Conservation (phyloP, 2,888 invertebrate genomes). For the Nudaria mundana region DNA sequence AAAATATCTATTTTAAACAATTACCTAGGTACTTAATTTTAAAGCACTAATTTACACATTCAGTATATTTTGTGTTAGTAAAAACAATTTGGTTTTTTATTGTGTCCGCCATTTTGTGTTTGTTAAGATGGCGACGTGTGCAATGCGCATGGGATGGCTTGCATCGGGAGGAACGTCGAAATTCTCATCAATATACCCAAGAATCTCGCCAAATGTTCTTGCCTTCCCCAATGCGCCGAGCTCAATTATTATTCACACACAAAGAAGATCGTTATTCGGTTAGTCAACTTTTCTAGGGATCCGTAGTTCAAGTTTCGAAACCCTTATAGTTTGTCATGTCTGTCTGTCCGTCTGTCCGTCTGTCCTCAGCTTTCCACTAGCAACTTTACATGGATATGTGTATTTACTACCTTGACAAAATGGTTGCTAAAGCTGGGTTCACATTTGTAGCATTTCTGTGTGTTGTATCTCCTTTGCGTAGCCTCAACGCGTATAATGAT, state of each 20-base stretch:
- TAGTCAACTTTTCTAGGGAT: conserved; percentile 28
- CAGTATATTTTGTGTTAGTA: background rate
- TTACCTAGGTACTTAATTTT: background rate
- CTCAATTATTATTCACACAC: conserved; percentile 76
- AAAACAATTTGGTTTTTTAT: background rate
- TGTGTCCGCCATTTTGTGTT: conserved; percentile 9
- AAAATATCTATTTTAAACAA: background rate
- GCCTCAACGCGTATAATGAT: too few relatives aligned
- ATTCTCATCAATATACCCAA: conserved; percentile 75
- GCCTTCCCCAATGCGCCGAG: conserved; percentile 73
- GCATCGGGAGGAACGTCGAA: conserved; percentile 75
- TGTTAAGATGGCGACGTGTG: conserved; percentile 72
- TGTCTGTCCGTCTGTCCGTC: too few relatives aligned
- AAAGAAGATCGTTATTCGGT: conserved; percentile 74
- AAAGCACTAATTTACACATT: background rate
- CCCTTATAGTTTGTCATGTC: too few relatives aligned
- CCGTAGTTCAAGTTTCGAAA: too few relatives aligned
- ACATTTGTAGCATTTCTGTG: too few relatives aligned
- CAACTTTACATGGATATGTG: too few relatives aligned
- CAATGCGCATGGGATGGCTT: conserved; percentile 77
- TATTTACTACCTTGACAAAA: too few relatives aligned
- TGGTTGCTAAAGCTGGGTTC: too few relatives aligned
- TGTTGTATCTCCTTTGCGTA: too few relatives aligned
- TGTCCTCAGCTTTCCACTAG: too few relatives aligned
- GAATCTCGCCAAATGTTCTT: conserved; percentile 74